These are phyloP conservation scores for Netelia melanura DNA, from an alignment of 2,888 invertebrate species.

Conservation along the genomic window DNA sequence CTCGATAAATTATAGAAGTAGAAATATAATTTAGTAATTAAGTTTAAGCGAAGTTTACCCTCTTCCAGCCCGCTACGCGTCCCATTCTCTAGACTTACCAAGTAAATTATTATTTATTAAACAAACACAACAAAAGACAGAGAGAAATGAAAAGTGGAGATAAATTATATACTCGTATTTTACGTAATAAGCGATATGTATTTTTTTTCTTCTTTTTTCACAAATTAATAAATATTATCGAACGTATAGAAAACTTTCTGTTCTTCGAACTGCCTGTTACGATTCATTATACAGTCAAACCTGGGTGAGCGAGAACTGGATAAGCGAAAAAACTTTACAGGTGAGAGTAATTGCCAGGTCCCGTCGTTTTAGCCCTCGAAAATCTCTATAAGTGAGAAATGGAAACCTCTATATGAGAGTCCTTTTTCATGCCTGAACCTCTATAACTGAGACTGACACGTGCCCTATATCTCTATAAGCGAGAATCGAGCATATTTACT, in stretches of 20 bases:
- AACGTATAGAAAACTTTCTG: conserved; percentile 9
- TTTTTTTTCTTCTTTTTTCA: conserved; percentile 51
- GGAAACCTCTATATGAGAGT: no score
- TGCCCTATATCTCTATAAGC: no score
- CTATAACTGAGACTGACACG: no score
- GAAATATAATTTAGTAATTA: conserved; percentile 20
- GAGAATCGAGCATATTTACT: no score
- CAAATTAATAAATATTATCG: conserved; percentile 58
- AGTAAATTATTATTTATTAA: conserved; percentile 81
- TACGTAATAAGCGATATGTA: conserved; percentile 61
- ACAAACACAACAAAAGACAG: conserved; percentile 70
- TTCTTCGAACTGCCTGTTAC: background rate
- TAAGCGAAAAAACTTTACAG: no score
- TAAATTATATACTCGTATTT: conserved; percentile 62
- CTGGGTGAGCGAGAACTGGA: no score
- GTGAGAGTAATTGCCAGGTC: no score
- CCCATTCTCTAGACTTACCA: conserved; percentile 69
- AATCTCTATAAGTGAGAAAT: no score
- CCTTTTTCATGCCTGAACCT: no score
- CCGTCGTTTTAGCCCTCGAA: no score
- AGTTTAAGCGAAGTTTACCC: conserved; percentile 48
- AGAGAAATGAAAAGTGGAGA: conserved; percentile 22
- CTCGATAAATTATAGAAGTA: background rate
- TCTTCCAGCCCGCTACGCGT: conserved; percentile 27
- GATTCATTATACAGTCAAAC: background rate